Evolutionary conservation across 2,113 vertebrate genomes (phyloP).

Genomic region (Corynorhinus townsendii): DNA sequence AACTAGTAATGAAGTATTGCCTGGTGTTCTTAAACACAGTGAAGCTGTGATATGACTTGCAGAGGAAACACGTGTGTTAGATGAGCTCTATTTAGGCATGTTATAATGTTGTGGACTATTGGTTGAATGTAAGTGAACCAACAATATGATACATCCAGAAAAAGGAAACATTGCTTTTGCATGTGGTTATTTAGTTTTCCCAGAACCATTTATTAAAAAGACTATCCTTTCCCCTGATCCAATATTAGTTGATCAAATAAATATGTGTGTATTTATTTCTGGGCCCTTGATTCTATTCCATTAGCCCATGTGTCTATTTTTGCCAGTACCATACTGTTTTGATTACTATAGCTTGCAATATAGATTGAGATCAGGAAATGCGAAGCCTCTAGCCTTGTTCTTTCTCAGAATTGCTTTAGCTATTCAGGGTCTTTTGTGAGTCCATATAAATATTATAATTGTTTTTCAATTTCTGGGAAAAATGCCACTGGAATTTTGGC

Average conservation of each 20-base stretch:
- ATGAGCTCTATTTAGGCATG: neutral
- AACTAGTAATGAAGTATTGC: neutral
- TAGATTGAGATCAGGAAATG: neutral
- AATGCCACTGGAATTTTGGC: neutral
- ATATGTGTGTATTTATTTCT: neutral
- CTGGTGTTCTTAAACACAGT: too few relatives aligned
- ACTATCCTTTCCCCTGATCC: neutral
- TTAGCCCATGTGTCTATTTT: neutral
- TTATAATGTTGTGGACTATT: neutral
- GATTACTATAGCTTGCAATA: neutral
- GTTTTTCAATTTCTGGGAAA: neutral
- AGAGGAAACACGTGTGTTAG: neutral
- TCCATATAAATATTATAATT: neutral
- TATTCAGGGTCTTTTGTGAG: neutral
- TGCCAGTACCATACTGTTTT: neutral
- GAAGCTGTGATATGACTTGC: neutral
- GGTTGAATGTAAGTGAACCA: neutral
- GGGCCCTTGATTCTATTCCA: neutral
- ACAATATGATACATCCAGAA: neutral
- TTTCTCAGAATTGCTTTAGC: neutral
- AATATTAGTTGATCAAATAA: neutral
- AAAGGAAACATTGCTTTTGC: neutral
- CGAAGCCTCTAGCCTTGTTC: neutral
- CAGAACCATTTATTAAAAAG: neutral
- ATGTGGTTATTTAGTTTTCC: neutral